Percentiles rank a stretch among this genome's conserved stretches.
Conservation (phyloP, 2,888 invertebrate genomes). For the Emmelina monodactyla region DNA sequence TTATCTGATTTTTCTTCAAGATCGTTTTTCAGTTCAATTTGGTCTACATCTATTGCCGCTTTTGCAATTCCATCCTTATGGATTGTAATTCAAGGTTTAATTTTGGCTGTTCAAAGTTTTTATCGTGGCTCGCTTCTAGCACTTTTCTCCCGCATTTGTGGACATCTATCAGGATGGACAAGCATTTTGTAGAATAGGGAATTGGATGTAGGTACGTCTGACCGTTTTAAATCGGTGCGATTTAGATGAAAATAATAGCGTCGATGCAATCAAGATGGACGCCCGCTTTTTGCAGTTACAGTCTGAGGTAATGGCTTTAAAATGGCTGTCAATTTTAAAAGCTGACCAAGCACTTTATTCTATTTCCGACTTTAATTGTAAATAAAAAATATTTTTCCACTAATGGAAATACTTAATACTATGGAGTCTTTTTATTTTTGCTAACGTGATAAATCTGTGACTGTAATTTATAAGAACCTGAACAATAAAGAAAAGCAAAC, state of each 20-base stretch:
- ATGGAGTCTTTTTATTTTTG: too few relatives aligned
- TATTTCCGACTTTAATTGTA: too few relatives aligned
- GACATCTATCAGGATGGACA: constrained; percentile 59
- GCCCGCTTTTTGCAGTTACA: too few relatives aligned
- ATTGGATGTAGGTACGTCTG: constrained; percentile 46
- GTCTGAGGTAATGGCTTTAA: too few relatives aligned
- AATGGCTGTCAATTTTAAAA: too few relatives aligned
- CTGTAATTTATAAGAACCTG: too few relatives aligned
- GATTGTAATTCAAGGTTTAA: constrained; percentile 19
- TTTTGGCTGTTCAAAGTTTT: neutral
- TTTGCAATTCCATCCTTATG: constrained; percentile 4
- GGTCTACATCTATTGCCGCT: constrained; percentile 23
- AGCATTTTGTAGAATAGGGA: constrained; percentile 57
- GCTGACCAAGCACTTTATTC: too few relatives aligned
- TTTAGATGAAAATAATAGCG: constrained; percentile 54
- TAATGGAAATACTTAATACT: too few relatives aligned
- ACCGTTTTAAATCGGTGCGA: constrained; percentile 52
- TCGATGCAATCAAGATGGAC: neutral
- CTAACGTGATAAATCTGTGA: too few relatives aligned
- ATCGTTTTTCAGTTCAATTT: constrained; percentile 24
- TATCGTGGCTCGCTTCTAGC: constrained; percentile 8
- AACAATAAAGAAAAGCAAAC: constrained; percentile 18
- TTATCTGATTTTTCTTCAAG: constrained; percentile 51
- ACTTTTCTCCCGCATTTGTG: constrained; percentile 28
- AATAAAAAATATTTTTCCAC: too few relatives aligned